Evolutionary conservation across 2,797 vertebrate genomes (phyloP), one percentile per base, ranked within the genome.

Genomic region (Pagetopsis macropterus): DNA sequence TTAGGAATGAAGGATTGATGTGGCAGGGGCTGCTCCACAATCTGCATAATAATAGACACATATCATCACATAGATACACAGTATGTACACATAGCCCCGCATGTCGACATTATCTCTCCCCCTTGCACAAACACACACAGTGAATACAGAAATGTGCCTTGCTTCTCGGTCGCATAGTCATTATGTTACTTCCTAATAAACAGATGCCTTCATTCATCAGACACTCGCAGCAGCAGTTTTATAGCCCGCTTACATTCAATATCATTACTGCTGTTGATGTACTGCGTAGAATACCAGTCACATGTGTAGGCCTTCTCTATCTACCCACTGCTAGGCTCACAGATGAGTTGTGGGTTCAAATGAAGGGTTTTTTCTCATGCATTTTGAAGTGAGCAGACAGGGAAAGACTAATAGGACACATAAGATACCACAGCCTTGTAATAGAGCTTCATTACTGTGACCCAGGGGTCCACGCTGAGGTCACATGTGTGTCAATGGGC

Each of bases 41-140:
- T 89, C 84, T 92, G 76, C 87, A 91, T 87, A 87, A 86, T 91
- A 89, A 86, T 79, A 80, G 71, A 91, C 89, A 87, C 83, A 79
- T 69, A 89, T 92, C 82, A 89, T 85, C 70, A 71, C 85, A 73
- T 75, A 75, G 85, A 89, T 86, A 81, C 84, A 84, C 86, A 79
- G 65, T 81, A 84, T 77, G 72, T 85, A 90, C 88, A 83, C 90
- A 81, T 60, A 75, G 72, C 49, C 76, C 33, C 48, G 76, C 75
- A 55, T 82, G 84, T 90, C 83, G 80, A 72, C 76, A 81, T 84
- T 84, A 78, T 77, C 82, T 73, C 77, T 54, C 84, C 54, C 59
- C 62, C 63, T 51, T 78, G 48, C 79, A 62, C 78, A 76, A 57
- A 79, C 68, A 60, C 70, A 58, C 71, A 82, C 82, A 72, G 69